Percentiles rank a stretch among this genome's conserved stretches.
Evolutionary conservation across 2,797 vertebrate species (phyloP).

Genomic region (Coccyzus lansbergi): DNA sequence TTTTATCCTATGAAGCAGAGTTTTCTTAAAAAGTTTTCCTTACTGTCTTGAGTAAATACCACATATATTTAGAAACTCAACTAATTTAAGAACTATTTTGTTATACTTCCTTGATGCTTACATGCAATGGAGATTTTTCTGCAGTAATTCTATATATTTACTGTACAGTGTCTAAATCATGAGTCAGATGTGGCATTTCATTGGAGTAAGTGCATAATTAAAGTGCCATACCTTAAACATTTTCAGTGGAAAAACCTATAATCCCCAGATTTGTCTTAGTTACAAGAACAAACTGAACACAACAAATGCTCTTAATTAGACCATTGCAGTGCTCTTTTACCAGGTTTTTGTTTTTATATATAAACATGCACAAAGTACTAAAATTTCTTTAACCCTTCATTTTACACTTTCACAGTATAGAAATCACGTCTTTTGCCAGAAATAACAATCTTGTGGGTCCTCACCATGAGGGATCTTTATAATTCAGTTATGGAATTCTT

Average conservation of each 20-base stretch:
- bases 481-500: background rate
- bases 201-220: slow-evolving; percentile 29
- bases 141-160: background rate
- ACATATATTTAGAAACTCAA: background rate
- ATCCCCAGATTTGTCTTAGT: slow-evolving; percentile 1
- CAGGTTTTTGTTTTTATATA: background rate
- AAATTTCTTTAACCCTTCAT: background rate
- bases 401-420: background rate
- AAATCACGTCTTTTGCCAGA: background rate
- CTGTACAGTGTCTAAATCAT: background rate
- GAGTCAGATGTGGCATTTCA: background rate
- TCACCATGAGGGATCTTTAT: background rate
- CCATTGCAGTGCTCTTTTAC: background rate
- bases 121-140: background rate
- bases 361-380: background rate
- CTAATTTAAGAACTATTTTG: background rate
- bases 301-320: slow-evolving; percentile 23
- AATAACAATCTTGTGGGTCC: background rate
- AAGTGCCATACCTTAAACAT: background rate
- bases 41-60: background rate
- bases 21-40: background rate
- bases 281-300: background rate
- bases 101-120: background rate
- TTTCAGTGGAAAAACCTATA: background rate
- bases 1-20: background rate